Evolutionary conservation across 2,797 vertebrate genomes (phyloP).

Genomic region (Cephalopachus bancanus): DNA sequence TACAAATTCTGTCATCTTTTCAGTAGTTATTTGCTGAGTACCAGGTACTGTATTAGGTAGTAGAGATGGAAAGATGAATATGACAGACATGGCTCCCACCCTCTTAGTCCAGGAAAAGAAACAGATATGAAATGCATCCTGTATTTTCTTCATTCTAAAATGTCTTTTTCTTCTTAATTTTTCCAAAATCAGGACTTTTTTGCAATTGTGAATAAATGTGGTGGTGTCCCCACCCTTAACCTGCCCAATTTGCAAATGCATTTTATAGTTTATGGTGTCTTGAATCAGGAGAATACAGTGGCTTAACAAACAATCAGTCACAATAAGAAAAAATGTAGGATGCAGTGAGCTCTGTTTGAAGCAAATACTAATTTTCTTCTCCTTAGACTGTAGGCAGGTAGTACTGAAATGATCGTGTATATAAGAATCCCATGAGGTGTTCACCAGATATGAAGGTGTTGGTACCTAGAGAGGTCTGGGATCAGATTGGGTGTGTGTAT

Average conservation of each 20-base stretch:
- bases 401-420: neutral
- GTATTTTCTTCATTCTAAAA: neutral
- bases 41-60: neutral
- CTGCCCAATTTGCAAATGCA: neutral
- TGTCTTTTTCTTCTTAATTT: neutral
- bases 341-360: neutral
- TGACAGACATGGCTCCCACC: neutral
- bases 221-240: neutral
- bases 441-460: neutral
- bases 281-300: neutral
- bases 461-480: neutral
- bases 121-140: neutral
- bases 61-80: neutral
- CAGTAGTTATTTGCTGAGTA: neutral
- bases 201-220: neutral
- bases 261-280: neutral
- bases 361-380: neutral
- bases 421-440: neutral
- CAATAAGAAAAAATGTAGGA: neutral
- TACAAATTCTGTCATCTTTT: neutral
- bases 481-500: neutral
- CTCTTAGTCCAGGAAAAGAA: neutral
- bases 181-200: slow-evolving; percentile 46
- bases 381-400: neutral
- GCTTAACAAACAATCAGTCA: slow-evolving; percentile 12